Evolutionary conservation across 2,888 invertebrate species (phyloP), one percentile per base, ranked within the genome.

Genomic region (Ophonus ardosiacus): DNA sequence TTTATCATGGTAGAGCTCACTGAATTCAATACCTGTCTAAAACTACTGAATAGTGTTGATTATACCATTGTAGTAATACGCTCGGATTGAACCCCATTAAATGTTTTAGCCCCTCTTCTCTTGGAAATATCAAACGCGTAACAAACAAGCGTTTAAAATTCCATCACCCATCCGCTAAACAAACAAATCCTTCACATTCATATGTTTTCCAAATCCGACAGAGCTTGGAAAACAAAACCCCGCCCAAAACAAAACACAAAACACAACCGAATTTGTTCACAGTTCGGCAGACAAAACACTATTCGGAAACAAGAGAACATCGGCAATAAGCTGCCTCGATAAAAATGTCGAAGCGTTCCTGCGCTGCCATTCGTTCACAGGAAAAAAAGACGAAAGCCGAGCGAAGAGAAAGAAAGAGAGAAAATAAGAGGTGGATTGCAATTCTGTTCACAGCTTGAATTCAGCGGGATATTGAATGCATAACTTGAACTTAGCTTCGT

Each of bases 371-470:
- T 81, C 81, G 81, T 81, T 63, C 65, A 13, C 15, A 59, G 21
- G 40, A 21, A 17, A 51, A 43, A 81, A 24, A 81, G 81, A 56
- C 8, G 21, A 80, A 31, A 18, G 38, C 15, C 15, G 51, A 40
- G 43, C 17, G 65, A 38, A 81, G 17, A 81, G 61, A 6, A 63
- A 15, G 31, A 59, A 74, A 74, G 51, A 21, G 71, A 71, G 17
- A 71, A 82, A 71, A 21, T 71, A 82, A 68, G 51, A 71, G 71
- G 71, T 15, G 82, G 56, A 83, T 83, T 83, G 83, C 83, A 83
- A 83, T 83, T 83, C 83, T 74, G 74, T 61, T 83, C 83, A 83
- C 83, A 83, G 83, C 83, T 83, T 83, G 83, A 83, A 59, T 17
- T 83, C 74, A 17, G 56, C 68, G 24, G 74, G 83, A 83, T 83